Base-by-base conservation (phyloP, 2,888 invertebrate species). In the Tetragnatha montana region DNA sequence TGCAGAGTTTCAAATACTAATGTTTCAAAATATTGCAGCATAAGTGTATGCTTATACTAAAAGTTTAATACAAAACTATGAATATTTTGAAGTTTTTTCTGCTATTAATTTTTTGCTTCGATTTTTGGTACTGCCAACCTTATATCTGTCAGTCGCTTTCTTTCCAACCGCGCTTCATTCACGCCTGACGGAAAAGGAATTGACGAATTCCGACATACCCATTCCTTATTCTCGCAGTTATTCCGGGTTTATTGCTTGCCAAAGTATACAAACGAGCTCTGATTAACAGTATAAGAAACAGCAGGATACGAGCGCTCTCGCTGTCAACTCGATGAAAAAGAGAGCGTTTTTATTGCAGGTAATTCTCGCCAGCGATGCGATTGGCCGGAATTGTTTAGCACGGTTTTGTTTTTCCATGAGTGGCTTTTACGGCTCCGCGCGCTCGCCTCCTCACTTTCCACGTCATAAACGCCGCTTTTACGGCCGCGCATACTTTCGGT, bases 401-500 rank as follows among this genome's bases (percentile, higher is more conserved):
- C 80, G 79, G 60, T 85, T 81, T 81, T 76, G 80, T 85, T 89
- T 76, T 89, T 79, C 80, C 89, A 85, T 84, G 84, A 84, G 60
- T 75, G 76, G 51, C 76, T 89, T 89, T 85, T 85, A 89, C 81
- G 51, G 82, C 73, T 79, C 82, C 78, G 76, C 49, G 76, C 49
- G n/a, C 76, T 68, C 49, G 71, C 60, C 70, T 78, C 69, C 79
- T 73, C 80, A 69, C 84, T 88, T 89, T 89, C 89, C 89, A 89
- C 89, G 70, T 89, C 89, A 89, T 89, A 85, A 89, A 89, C 84
- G 81, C 85, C 81, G 85, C 51, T 75, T 83, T 80, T 89, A 81
- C 85, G 50, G 75, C 76, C 71, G 71, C 69, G 12, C 78, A 85
- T 85, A 86, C 86, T 86, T 83, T 86, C 51, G 14, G 80, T 74